Conservation (phyloP, 2,888 invertebrate species). For the Ophion ventricosus region DNA sequence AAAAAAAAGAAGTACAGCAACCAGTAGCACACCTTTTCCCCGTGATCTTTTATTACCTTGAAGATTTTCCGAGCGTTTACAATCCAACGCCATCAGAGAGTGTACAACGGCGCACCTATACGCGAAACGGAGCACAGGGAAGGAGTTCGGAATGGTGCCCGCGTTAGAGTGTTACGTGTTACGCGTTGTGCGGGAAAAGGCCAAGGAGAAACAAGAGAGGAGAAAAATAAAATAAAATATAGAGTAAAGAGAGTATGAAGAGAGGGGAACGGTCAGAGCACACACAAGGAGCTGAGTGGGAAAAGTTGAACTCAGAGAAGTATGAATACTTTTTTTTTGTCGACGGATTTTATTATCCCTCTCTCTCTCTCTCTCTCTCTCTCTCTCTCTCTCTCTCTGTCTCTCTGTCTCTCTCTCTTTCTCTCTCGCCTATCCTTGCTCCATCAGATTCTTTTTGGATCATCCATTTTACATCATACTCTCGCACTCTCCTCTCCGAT, state of each 20-base stretch:
- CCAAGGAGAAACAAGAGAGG: constrained; percentile 29
- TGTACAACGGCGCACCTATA: constrained; percentile 14
- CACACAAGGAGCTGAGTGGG: background rate
- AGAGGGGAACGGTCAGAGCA: constrained; percentile 2
- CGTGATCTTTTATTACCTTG: constrained; percentile 50
- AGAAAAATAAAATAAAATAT: constrained; percentile 10
- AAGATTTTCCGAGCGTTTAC: constrained; percentile 60
- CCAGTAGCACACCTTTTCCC: constrained; percentile 29
- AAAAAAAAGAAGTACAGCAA: constrained; percentile 16
- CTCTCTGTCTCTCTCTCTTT: background rate
- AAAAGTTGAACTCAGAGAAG: background rate
- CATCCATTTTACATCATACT: background rate
- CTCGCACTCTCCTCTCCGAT: background rate
- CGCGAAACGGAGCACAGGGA: background rate
- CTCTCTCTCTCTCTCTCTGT: background rate
- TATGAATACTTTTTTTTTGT: background rate
- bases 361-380: background rate
- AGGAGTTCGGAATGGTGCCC: background rate
- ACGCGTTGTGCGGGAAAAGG: constrained; percentile 10
- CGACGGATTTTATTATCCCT: background rate
- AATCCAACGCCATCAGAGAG: constrained; percentile 36
- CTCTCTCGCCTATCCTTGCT: background rate
- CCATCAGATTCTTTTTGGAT: background rate
- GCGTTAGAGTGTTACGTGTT: constrained; percentile 18
- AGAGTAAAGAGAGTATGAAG: background rate